A percentile compares a stretch with the other conserved stretches of the same genome.
These are phyloP conservation scores for Leptinotarsa juncta DNA, from an alignment of 2,888 invertebrate species.

Conservation along the genomic window DNA sequence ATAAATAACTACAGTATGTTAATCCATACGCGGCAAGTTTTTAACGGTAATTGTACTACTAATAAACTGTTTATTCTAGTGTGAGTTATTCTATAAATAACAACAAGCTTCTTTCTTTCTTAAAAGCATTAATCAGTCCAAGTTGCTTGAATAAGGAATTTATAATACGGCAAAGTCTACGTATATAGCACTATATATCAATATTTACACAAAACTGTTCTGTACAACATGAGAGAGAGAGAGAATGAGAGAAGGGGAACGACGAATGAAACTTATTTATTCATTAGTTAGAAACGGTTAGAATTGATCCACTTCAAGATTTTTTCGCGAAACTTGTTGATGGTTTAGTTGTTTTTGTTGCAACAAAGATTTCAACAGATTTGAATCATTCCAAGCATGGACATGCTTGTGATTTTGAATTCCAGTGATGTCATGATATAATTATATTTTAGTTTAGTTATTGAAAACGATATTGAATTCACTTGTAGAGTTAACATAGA, in stretches of 20 bases:
- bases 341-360: background rate
- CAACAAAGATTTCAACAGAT: too few species aligned
- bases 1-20: slow-evolving; percentile 43
- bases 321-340: background rate
- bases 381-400: too few species aligned
- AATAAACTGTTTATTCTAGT: slow-evolving; percentile 49
- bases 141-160: slow-evolving; percentile 59
- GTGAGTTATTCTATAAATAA: slow-evolving; percentile 49
- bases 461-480: too few species aligned
- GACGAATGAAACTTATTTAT: slow-evolving; percentile 29
- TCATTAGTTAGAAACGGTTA: background rate
- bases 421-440: too few species aligned
- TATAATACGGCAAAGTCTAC: slow-evolving; percentile 52
- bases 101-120: slow-evolving; percentile 52
- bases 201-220: slow-evolving; percentile 52
- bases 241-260: slow-evolving; percentile 22
- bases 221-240: slow-evolving; percentile 50
- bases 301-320: background rate
- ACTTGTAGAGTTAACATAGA: too few species aligned
- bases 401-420: too few species aligned
- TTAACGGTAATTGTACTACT: slow-evolving; percentile 59
- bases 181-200: slow-evolving; percentile 48
- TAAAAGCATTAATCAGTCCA: slow-evolving; percentile 63
- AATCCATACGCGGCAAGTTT: slow-evolving; percentile 57
- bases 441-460: too few species aligned